Percentiles rank a stretch among this genome's conserved stretches.
These are phyloP conservation scores for Erebia aethiops DNA, from an alignment of 2,888 invertebrate species.

Conservation along the genomic window DNA sequence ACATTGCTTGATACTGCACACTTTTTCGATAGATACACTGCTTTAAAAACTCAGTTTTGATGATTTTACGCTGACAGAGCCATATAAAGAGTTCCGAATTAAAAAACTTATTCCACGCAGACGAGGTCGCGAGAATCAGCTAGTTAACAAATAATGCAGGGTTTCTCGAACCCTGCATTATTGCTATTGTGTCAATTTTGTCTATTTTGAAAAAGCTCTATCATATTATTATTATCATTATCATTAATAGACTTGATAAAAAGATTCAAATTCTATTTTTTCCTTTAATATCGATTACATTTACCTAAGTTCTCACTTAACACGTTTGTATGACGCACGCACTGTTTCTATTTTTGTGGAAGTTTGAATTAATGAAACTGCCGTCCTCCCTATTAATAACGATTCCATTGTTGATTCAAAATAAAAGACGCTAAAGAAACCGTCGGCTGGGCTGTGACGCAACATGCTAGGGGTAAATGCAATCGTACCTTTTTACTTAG, in stretches of 20 bases:
- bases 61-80: no score
- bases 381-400: slow-evolving; percentile 27
- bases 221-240: no score
- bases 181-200: no score
- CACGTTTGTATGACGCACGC: background rate
- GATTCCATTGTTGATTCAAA: slow-evolving; percentile 29
- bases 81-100: no score
- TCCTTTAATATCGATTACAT: background rate
- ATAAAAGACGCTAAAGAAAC: slow-evolving; percentile 37
- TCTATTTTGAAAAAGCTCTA: no score
- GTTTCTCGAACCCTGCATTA: no score
- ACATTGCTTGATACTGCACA: no score
- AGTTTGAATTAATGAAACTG: slow-evolving; percentile 11
- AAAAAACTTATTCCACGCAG: background rate
- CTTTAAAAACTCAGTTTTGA: no score
- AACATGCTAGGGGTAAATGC: slow-evolving; percentile 53
- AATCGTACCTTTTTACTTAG: slow-evolving; percentile 48
- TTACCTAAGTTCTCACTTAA: background rate
- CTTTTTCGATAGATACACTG: no score
- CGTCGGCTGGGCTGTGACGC: slow-evolving; percentile 33
- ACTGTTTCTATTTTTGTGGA: background rate
- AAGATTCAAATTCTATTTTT: background rate
- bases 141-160: no score
- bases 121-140: no score
- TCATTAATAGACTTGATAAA: no score